These are phyloP conservation scores for Oceanites oceanicus DNA, from an alignment of 2,113 vertebrate species.

Conservation along the genomic window DNA sequence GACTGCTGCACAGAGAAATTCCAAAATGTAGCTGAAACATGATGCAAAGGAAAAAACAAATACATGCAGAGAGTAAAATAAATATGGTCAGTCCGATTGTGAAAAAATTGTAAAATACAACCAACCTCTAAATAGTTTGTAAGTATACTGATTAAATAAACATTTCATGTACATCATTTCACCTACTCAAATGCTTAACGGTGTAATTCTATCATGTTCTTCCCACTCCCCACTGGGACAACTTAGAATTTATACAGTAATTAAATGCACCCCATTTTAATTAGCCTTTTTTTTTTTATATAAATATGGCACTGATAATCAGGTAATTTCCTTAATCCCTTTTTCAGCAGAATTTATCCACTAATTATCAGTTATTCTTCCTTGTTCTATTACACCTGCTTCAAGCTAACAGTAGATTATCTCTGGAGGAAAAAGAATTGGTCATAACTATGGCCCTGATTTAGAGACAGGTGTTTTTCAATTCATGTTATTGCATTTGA, in stretches of 20 bases:
- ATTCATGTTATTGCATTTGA: not conserved
- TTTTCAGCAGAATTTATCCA: not conserved
- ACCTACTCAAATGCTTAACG: not conserved
- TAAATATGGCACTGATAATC: not conserved
- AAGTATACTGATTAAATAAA: not conserved
- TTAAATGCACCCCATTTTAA: slow-evolving; percentile 4
- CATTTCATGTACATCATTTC: not conserved
- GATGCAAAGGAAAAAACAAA: not conserved
- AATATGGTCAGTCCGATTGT: not conserved
- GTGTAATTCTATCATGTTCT: not conserved
- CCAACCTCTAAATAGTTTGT: not conserved
- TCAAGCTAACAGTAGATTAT: not conserved
- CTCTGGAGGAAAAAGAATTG: not conserved
- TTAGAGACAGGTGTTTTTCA: not conserved
- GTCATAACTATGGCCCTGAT: not conserved
- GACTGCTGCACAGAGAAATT: not conserved
- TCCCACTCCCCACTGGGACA: not conserved
- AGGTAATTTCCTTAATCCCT: not conserved
- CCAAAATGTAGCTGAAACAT: not conserved
- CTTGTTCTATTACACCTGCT: not conserved
- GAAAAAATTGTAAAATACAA: not conserved
- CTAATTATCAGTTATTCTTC: not conserved
- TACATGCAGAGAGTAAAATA: not conserved
- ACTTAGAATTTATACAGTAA: not conserved
- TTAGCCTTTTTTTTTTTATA: not conserved